Percentiles rank a stretch among this genome's conserved stretches.
These are phyloP conservation scores for Trichogramma pretiosum DNA, from an alignment of 1,140 invertebrate species.

Conservation along the genomic window DNA sequence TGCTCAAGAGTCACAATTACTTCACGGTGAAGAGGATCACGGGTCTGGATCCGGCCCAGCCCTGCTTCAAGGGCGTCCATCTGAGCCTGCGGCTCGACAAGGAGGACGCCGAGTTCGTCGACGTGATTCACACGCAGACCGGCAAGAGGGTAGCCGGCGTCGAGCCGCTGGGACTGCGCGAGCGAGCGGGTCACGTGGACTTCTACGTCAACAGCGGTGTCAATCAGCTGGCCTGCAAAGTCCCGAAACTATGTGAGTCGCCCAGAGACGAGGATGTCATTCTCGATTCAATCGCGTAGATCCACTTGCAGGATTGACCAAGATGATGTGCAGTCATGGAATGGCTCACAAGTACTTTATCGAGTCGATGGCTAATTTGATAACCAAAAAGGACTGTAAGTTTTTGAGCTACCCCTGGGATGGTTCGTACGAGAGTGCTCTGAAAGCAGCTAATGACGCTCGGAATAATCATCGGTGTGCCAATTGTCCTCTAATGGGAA, in stretches of 20 bases:
- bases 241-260: slow-evolving; percentile 45
- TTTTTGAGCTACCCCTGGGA: slow-evolving; percentile 49
- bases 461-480: slow-evolving; percentile 15
- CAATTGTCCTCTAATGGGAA: slow-evolving; percentile 28
- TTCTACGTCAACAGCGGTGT: slow-evolving; percentile 62
- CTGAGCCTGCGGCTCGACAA: slow-evolving; percentile 45
- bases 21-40: slow-evolving; percentile 34
- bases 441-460: slow-evolving; percentile 18
- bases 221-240: slow-evolving; percentile 58
- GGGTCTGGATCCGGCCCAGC: slow-evolving; percentile 57
- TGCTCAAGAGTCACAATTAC: neutral
- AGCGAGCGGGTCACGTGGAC: slow-evolving; percentile 14
- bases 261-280: neutral
- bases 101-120: slow-evolving; percentile 56
- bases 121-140: slow-evolving; percentile 56
- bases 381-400: slow-evolving; percentile 38
- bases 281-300: neutral
- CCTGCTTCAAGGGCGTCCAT: slow-evolving; percentile 48
- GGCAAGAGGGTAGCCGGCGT: neutral
- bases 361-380: slow-evolving; percentile 43
- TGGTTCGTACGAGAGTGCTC: slow-evolving; percentile 31
- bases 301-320: slow-evolving; percentile 35
- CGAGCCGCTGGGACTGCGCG: neutral
- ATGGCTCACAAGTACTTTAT: slow-evolving; percentile 49
- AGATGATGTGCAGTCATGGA: slow-evolving; percentile 52